Evolutionary conservation across 2,797 vertebrate genomes (phyloP), one percentile per base, ranked within the genome.

Genomic region (Molossus alvarezi): DNA sequence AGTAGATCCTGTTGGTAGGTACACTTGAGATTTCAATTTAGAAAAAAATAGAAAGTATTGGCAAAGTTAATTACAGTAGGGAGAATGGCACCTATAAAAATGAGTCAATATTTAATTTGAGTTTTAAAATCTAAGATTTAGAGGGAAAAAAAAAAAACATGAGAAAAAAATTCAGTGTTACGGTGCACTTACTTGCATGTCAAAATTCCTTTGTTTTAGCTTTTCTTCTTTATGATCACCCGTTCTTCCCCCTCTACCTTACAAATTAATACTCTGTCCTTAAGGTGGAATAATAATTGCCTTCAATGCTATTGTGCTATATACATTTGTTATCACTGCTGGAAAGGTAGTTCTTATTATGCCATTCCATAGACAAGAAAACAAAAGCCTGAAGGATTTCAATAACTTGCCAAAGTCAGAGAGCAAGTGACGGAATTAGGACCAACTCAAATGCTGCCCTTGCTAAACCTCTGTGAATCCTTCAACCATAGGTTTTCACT

Each of bases 111-210:
- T 69, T 95, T 93, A 41, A 75, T 83, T 76, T 69, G 27, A 83
- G 6, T 65, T 92, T 93, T 81, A 82, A 79, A 94, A 73, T 23
- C 4, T 29, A 55, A 83, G 18, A 73, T 23, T 88, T 25, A 21
- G 29, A 57, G 20, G 75, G 33, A 33, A 33, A 33, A 33, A 33
- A 33, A 33, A 91, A 20, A 20, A 72, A 79, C 2, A 14, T 80
- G 11, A 75, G 1, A 91, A 55, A 41, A 53, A 51, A 27, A 62
- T 89, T 85, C 14, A 76, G 53, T 72, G 84, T 73, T 58, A n/a
- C 1, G 21, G 8, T 58, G 0, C 1, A 25, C 5, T 88, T 80
- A 69, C 1, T 71, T 85, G 73, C 57, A 17, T 83, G 41, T 29
- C 8, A 29, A 58, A 9, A 4, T 65, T n/a, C 4, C 6, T 90